A percentile compares a stretch with the other conserved stretches of the same genome.
Conservation (phyloP, 2,797 vertebrate species). For the Manis crassicaudata region DNA sequence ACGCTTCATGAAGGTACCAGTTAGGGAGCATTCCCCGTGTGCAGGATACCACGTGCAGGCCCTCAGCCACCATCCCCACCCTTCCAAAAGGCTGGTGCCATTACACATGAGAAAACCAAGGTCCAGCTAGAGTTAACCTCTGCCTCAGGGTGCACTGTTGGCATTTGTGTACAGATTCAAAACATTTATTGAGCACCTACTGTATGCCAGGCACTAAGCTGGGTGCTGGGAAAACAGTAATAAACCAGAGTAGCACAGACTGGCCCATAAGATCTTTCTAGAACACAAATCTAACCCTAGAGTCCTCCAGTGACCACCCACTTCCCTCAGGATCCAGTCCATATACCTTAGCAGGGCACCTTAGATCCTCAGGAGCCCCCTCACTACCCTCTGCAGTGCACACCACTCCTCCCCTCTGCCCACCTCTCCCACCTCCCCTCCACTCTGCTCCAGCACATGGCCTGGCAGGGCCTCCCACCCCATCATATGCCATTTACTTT, state of each 20-base stretch:
- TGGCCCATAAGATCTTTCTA: neutral
- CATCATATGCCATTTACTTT: neutral
- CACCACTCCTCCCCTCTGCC: neutral
- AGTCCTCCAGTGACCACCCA: neutral
- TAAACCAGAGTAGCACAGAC: neutral
- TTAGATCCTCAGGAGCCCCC: neutral
- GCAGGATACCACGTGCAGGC: neutral
- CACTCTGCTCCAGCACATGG: neutral
- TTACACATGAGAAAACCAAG: neutral
- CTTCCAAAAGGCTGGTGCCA: neutral
- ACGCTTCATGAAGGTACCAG: fast-evolving
- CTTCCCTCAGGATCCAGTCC: neutral
- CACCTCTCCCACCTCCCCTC: neutral
- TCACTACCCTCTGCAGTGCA: no score
- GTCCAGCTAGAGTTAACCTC: neutral
- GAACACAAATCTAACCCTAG: neutral
- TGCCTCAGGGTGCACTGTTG: neutral
- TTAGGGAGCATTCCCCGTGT: fast-evolving
- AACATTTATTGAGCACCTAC: neutral
- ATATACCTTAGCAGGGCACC: neutral
- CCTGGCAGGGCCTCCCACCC: no score
- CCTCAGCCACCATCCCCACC: fast-evolving
- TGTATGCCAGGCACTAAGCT: neutral
- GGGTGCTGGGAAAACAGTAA: neutral
- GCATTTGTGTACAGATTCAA: neutral